Base-by-base conservation (phyloP, 2,888 invertebrate species). In the Epistrophe eligans region DNA sequence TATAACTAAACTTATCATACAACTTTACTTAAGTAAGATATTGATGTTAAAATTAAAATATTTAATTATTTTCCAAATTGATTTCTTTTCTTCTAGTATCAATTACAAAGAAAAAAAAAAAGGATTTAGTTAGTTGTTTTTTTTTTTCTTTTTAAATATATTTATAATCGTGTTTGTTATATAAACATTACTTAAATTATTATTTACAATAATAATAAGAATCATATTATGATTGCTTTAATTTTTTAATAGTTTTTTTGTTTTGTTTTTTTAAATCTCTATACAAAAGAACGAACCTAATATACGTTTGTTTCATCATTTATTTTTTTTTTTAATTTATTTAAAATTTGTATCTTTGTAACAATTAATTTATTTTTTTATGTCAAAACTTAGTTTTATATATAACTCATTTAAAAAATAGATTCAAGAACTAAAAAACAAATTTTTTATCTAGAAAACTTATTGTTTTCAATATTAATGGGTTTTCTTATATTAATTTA, bases 111-210 rank as follows among this genome's bases (percentile, higher is more conserved):
- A n/a, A 70, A n/a, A 73, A 71, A 70, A 77, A 58, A 60, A 67
- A 84, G 84, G 89, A 87, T 88, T 89, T 88, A 89, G 80, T 85
- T 24, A 24, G 77, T 87, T 80, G 77, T 87, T 80, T 72, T 35
- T 52, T 70, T 24, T 40, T 74, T 62, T 48, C 17, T 28, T 48
- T 80, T 71, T 62, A 60, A 58, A 50, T 77, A 57, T 67, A 38
- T 52, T 52, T 32, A 35, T 70, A 40, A 67, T 66, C 17, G 66
- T 67, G 50, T 19, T 2, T 35, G 38, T 71, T 84, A 67, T 81
- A 87, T 79, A 88, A 77, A 82, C 79, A 84, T 85, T 81, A 89
- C 84, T 88, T 84, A 88, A 88, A 88, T 84, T 88, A 88, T 88
- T 88, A 88, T 88, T 88, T 88, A 88, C 88, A 88, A 77, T 73